These are phyloP conservation scores for Semicossyphus pulcher DNA, from an alignment of 2,113 vertebrate genomes.

Conservation along the genomic window DNA sequence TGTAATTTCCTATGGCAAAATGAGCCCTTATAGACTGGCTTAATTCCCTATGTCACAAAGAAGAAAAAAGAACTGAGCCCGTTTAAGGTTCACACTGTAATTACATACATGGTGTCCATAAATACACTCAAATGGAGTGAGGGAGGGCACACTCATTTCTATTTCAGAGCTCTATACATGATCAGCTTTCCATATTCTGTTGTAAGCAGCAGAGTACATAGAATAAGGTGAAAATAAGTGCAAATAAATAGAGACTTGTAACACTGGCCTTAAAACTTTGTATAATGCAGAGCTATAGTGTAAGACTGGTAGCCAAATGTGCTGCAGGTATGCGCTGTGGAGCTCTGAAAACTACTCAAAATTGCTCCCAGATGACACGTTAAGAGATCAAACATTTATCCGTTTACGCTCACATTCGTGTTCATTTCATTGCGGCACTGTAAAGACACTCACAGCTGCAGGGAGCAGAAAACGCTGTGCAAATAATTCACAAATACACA, in stretches of 20 bases:
- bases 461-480: background rate
- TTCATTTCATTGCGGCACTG: constrained; percentile 4
- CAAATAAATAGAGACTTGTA: no score
- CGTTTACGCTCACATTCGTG: background rate
- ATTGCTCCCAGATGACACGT: constrained; percentile 36
- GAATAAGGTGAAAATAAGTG: background rate
- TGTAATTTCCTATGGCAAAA: constrained; percentile 80
- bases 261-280: background rate
- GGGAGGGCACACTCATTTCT: constrained; percentile 24
- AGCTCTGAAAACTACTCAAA: background rate
- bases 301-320: background rate
- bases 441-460: constrained; percentile 15
- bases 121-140: constrained; percentile 49
- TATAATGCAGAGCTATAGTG: background rate
- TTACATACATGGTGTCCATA: constrained; percentile 69
- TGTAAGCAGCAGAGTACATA: background rate
- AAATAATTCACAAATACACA: constrained; percentile 20
- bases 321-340: constrained; percentile 13
- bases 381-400: constrained; percentile 25
- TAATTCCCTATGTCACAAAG: constrained; percentile 69
- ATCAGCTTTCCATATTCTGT: constrained; percentile 11
- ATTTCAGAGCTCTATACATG: constrained; percentile 25
- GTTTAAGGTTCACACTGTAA: constrained; percentile 70
- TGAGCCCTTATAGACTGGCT: constrained; percentile 69
- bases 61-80: constrained; percentile 59